Evolutionary conservation across 2,797 vertebrate genomes (phyloP), one percentile per base, ranked within the genome.

Genomic region (Podarcis siculus): DNA sequence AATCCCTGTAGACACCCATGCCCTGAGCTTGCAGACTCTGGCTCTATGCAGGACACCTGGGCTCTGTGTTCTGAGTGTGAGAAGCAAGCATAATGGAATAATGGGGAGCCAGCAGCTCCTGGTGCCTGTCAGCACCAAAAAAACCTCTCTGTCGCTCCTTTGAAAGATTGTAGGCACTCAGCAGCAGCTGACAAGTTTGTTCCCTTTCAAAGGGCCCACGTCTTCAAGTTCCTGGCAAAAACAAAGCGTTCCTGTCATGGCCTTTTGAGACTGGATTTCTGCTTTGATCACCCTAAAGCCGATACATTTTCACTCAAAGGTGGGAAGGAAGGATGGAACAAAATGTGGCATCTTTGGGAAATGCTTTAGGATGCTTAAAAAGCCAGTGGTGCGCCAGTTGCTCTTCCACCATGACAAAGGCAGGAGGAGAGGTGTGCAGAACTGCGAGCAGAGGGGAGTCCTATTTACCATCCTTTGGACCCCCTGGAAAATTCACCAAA

Each of bases 241-340:
- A 82, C 87, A 45, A 42, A 69, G 90, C 90, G 85, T 30, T 92
- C 93, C 93, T 89, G 64, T 96, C 96, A 95, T 27, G 83, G 95
- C 93, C 94, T 95, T 95, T 0, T 10, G 91, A 89, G 91, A 8
- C 71, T 25, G 89, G n/a, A 75, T 89, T 89, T 90, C 92, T 72
- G 93, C 97, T 97, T 96, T 96, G 95, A 97, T 97, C 97, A 96
- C 93, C 94, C 90, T 94, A 90, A 96, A 94, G 92, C 92, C 87
- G 91, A 94, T 95, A 83, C 94, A 95, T 95, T 49, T 94, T 95
- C 96, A 15, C 13, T 93, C 94, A 93, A 84, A 80, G 89, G 89
- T 78, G 83, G 49, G 72, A 78, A 86, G 79, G 81, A 67, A 71
- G 7, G 49, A 85, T 77, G 82, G 58, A 49, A 76, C 25, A 80